Evolutionary conservation across 2,888 invertebrate species (phyloP).

Genomic region (Sarcophaga rosellei): DNA sequence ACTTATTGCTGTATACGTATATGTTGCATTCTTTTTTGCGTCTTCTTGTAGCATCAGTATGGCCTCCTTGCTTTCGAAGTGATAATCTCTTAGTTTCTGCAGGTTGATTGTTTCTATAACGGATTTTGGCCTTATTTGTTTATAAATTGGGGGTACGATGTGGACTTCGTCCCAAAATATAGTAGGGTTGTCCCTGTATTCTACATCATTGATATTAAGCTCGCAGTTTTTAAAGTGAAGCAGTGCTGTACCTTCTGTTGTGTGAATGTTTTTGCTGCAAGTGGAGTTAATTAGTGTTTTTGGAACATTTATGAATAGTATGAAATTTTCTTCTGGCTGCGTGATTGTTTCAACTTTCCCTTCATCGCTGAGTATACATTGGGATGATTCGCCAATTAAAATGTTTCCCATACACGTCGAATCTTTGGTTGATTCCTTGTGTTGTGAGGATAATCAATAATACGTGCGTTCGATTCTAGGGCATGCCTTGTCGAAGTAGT

Average conservation of each 20-base stretch:
- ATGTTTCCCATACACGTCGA: no score
- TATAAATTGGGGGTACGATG: neutral
- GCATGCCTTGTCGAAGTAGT: no score
- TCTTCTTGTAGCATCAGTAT: neutral
- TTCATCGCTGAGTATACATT: neutral
- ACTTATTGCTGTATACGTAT: neutral
- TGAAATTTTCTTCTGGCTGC: neutral
- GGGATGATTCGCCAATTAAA: no score
- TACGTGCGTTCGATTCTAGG: no score
- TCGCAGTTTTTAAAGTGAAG: constrained; percentile 19
- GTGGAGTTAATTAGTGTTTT: neutral
- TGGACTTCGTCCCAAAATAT: neutral
- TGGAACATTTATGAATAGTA: neutral
- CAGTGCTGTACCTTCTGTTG: constrained; percentile 2
- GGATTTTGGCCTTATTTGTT: neutral
- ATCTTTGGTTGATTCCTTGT: no score
- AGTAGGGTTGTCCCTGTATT: neutral
- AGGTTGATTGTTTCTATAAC: constrained; percentile 13
- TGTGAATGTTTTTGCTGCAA: neutral
- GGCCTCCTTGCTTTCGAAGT: neutral
- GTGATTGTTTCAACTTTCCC: neutral
- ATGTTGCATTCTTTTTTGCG: no score
- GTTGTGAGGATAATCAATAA: no score
- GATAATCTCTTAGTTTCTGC: constrained; percentile 6
- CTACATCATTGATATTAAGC: neutral